Percentiles rank a stretch among this genome's conserved stretches.
Evolutionary conservation across 2,113 vertebrate genomes (phyloP).

Genomic region (Gopherus flavomarginatus): DNA sequence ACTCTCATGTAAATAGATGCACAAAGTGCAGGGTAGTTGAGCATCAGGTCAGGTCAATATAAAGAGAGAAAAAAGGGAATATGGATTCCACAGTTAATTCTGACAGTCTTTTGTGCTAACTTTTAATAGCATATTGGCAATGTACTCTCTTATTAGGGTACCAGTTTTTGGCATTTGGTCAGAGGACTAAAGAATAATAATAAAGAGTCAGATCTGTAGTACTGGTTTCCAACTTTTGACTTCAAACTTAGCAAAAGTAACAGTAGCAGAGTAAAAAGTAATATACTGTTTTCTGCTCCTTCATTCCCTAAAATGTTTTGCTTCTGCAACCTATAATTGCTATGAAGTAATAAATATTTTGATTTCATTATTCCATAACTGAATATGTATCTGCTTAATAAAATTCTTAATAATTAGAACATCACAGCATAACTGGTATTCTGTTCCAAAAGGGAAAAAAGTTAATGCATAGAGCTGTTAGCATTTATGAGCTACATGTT

Average conservation of each 20-base stretch:
- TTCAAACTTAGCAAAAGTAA: neutral
- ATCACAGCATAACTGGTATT: conserved; percentile 23
- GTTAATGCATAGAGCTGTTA: conserved; percentile 12
- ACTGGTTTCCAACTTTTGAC: neutral
- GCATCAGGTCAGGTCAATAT: neutral
- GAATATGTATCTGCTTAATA: conserved; percentile 22
- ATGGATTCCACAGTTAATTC: neutral
- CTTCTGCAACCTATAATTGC: conserved; percentile 19
- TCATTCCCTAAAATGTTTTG: neutral
- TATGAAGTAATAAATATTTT: conserved; percentile 48
- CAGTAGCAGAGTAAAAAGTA: neutral
- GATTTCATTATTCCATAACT: conserved; percentile 35
- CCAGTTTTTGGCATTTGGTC: neutral
- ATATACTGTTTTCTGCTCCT: neutral
- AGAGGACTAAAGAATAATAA: neutral
- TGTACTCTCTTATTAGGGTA: neutral
- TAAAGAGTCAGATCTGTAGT: neutral
- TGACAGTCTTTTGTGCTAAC: neutral
- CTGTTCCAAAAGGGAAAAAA: neutral
- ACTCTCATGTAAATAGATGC: neutral
- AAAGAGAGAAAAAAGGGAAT: neutral
- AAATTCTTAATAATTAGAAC: conserved; percentile 44
- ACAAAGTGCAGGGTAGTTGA: neutral
- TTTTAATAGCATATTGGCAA: neutral
- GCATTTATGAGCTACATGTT: conserved; percentile 14